Conservation (phyloP, 2,888 invertebrate genomes). For the Parascotia fuliginaria region DNA sequence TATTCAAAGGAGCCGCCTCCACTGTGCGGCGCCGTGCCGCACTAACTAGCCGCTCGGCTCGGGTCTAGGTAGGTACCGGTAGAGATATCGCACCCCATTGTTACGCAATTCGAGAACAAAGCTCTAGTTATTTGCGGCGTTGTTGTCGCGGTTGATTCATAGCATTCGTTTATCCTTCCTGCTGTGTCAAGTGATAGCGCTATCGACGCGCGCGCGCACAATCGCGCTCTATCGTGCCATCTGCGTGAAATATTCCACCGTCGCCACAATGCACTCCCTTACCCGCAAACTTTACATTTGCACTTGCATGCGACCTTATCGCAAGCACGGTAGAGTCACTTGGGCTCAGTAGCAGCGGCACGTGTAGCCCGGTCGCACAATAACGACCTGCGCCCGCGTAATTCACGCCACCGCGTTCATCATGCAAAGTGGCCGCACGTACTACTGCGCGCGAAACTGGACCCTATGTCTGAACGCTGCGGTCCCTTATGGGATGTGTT, state of each 20-base stretch:
- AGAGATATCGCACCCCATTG: constrained; percentile 44
- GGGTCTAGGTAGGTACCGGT: not conserved
- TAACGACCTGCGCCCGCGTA: constrained; percentile 80
- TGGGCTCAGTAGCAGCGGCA: constrained; percentile 5
- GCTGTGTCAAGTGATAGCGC: constrained; percentile 61
- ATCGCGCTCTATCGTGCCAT: constrained; percentile 75
- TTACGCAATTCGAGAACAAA: constrained; percentile 52
- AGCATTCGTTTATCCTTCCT: constrained; percentile 71
- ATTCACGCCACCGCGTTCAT: constrained; percentile 82
- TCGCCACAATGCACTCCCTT: constrained; percentile 55
- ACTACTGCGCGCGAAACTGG: constrained; percentile 23
- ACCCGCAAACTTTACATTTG: constrained; percentile 24
- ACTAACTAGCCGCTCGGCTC: constrained; percentile 18
- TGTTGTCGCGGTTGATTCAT: constrained; percentile 68
- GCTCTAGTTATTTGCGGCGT: constrained; percentile 51
- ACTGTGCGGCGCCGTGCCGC: constrained; percentile 10
- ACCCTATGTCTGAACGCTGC: constrained; percentile 19
- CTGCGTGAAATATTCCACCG: constrained; percentile 80
- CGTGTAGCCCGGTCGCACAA: constrained; percentile 33
- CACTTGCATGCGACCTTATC: constrained; percentile 11
- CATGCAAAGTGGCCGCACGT: constrained; percentile 74
- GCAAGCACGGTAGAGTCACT: constrained; percentile 22
- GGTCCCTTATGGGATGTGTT: constrained; percentile 21
- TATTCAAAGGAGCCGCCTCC: constrained; percentile 77
- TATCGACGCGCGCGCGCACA: constrained; percentile 67